Evolutionary conservation across 2,888 invertebrate species (phyloP).

Genomic region (Drosophila neonasuta): DNA sequence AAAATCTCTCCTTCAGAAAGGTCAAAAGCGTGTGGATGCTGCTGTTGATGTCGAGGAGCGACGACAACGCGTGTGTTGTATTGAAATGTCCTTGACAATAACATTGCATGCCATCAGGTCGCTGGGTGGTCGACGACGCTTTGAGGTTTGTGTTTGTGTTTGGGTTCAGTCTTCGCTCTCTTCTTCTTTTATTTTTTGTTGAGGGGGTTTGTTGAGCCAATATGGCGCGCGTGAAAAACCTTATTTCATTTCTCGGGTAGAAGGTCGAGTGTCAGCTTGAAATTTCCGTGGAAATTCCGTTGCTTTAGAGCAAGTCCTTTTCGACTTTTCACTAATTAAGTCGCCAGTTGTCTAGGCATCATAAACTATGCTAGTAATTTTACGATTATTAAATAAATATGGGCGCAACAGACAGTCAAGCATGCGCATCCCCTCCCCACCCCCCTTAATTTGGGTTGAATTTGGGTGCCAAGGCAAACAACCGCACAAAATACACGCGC

Average conservation of each 20-base stretch:
- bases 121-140: constrained; percentile 8
- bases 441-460: not conserved
- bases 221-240: constrained; percentile 36
- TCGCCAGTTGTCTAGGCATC: constrained; percentile 1
- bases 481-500: constrained; percentile 50
- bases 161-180: not conserved
- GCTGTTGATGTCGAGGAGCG: not conserved
- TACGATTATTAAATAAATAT: constrained; percentile 53
- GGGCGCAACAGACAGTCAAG: constrained; percentile 30
- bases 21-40: constrained; percentile 61
- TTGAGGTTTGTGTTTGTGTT: not conserved
- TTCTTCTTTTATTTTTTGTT: too few relatives aligned
- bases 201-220: constrained; percentile 14
- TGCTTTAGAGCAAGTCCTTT: constrained; percentile 26
- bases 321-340: constrained; percentile 30
- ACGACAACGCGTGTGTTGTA: constrained; percentile 54
- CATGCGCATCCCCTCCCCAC: not conserved
- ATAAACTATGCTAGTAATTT: constrained; percentile 44
- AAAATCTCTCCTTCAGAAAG: constrained; percentile 75
- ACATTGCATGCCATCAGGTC: constrained; percentile 61
- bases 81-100: constrained; percentile 76
- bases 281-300: constrained; percentile 21
- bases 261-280: constrained; percentile 4
- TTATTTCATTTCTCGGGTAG: not conserved
- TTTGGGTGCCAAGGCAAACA: constrained; percentile 50